Conservation (phyloP, 1,140 invertebrate genomes). For the Dysdera silvatica region DNA sequence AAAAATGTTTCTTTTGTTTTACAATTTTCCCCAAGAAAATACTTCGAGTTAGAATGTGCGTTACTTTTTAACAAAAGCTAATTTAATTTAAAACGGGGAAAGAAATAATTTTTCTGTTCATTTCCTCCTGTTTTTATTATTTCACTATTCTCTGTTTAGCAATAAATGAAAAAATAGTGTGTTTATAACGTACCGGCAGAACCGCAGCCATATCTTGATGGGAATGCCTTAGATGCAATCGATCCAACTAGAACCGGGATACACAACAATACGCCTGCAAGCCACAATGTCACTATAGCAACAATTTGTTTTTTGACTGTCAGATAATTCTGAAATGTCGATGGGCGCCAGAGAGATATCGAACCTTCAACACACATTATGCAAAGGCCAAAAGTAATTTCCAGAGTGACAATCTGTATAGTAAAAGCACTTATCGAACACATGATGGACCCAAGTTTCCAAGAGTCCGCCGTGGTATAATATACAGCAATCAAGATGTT, state of each 20-base stretch:
- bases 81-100: no score
- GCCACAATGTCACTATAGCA: slow-evolving; percentile 18
- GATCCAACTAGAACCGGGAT: slow-evolving; percentile 8
- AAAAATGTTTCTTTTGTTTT: no score
- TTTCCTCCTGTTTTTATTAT: no score
- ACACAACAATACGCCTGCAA: slow-evolving; percentile 8
- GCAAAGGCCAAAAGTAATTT: slow-evolving; percentile 17
- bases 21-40: no score
- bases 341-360: slow-evolving; percentile 15
- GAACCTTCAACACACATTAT: slow-evolving; percentile 13
- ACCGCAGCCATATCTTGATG: slow-evolving; percentile 10
- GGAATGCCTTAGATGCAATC: slow-evolving; percentile 2
- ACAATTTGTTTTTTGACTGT: slow-evolving; percentile 20
- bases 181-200: slow-evolving; percentile 17
- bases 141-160: no score
- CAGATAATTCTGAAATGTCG: slow-evolving; percentile 16
- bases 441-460: slow-evolving; percentile 1
- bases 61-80: no score
- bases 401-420: slow-evolving; percentile 14
- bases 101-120: no score
- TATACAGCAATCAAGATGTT: slow-evolving; percentile 20
- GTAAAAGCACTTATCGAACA: slow-evolving; percentile 14
- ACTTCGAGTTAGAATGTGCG: no score
- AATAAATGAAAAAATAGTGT: no score
- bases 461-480: not conserved